Conservation (phyloP, 35 echinoderm and acorn worm species). For the Apostichopus californicus region DNA sequence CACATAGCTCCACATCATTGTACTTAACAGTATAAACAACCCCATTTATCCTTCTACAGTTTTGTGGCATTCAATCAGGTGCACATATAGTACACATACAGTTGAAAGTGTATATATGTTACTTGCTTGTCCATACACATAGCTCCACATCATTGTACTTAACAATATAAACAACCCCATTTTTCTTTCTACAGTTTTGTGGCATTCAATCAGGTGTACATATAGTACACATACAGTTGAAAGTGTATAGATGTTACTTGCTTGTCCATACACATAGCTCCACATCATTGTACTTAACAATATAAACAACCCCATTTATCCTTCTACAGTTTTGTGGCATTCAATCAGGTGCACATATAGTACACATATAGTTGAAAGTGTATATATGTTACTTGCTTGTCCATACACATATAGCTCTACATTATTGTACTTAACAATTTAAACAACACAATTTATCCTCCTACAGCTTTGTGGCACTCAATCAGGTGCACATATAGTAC, state of each 20-base stretch:
- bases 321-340: constrained; percentile 79
- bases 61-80: constrained; percentile 88
- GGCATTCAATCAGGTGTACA: constrained; percentile 75
- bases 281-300: too few species aligned
- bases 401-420: not conserved
- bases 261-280: not conserved
- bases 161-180: too few species aligned
- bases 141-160: too few species aligned
- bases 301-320: not conserved
- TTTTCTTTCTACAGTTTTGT: constrained; percentile 70
- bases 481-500: constrained; percentile 64
- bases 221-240: too few species aligned
- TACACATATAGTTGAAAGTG: too few species aligned
- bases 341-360: constrained; percentile 73
- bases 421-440: too few species aligned
- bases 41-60: constrained; percentile 8
- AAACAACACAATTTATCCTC: not conserved
- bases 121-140: not conserved
- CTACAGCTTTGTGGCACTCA: constrained; percentile 85
- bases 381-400: not conserved
- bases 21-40: too few species aligned
- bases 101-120: not conserved
- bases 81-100: constrained; percentile 27
- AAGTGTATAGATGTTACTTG: not conserved
- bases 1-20: too few species aligned